Evolutionary conservation across 2,113 vertebrate species (phyloP).

Genomic region (Oreamnos americanus): DNA sequence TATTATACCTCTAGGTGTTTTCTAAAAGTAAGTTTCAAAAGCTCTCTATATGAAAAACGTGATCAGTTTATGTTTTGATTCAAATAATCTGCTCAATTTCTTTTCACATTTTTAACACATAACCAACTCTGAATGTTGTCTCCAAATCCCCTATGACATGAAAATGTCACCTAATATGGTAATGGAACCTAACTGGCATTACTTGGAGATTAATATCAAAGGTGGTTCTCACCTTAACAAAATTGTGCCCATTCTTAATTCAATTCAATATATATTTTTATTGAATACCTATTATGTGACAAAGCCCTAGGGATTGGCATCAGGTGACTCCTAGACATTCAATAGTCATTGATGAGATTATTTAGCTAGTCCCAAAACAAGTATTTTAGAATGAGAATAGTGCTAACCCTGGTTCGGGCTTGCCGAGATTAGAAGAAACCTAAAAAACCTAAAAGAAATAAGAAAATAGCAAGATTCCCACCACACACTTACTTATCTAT

Average conservation of each 20-base stretch:
- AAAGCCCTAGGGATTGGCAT: background rate
- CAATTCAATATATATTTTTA: background rate
- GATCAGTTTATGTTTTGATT: background rate
- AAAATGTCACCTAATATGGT: background rate
- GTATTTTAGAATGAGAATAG: background rate
- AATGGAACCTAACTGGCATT: background rate
- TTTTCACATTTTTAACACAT: background rate
- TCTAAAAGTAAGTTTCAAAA: background rate
- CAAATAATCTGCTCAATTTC: background rate
- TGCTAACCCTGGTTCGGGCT: background rate
- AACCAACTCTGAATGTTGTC: background rate
- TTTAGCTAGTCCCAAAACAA: background rate
- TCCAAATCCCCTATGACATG: background rate
- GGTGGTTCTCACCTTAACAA: background rate
- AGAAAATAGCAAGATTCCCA: background rate
- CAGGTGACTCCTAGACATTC: background rate
- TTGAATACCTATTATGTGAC: background rate
- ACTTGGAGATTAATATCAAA: background rate
- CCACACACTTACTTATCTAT: background rate
- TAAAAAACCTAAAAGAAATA: background rate
- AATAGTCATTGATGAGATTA: background rate
- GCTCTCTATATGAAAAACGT: background rate
- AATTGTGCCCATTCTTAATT: background rate
- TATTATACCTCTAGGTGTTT: background rate
- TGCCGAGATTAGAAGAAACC: background rate